Evolutionary conservation across 2,888 invertebrate species (phyloP), one percentile per base, ranked within the genome.

Genomic region (Minunthozetes semirufus): DNA sequence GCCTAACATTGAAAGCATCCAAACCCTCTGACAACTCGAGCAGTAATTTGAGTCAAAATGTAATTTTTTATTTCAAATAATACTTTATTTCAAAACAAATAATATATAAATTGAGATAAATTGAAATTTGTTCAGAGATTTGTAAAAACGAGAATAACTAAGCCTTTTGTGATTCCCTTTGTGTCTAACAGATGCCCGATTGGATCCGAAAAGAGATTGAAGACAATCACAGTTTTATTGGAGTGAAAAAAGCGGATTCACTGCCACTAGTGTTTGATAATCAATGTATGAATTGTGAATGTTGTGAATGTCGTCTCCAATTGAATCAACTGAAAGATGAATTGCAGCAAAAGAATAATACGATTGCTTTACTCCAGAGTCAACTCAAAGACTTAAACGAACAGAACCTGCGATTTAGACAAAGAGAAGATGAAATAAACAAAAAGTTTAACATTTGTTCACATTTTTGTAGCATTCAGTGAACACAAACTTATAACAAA

Each of bases 121-220:
- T 29, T 11, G 63, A 63, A 27, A 63, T 33, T 33, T 33, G 8
- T 33, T 3, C 3, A 33, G 4, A 33, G 33, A 33, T 33, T 8
- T 8, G 33, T 33, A 33, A 33, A 17, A 53, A 53, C 19, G 53
- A 53, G 19, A 48, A 48, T 17, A 13, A 48, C n/a, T 17, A 48
- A 48, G 13, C 48, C 13, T 48, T 48, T 48, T 48, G 15, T 48
- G 48, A 48, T 48, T 48, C 13, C 19, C 19, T 17, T 17, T 3
- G 4, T 53, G n/a, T 53, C 53, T 53, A n/a, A 13, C 59, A 73
- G 73, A 63, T 73, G 19, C 73, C 73, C 38, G 73, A 73, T n/a
- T 73, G 73, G 73, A 73, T 73, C 15, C 15, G 33, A 13, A 13
- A 38, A 66, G 66, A 66, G 38, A 66, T 66, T 9, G 66, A 66